A percentile compares a stretch with the other conserved stretches of the same genome.
Evolutionary conservation across 2,888 invertebrate species (phyloP).

Genomic region (Capitulum mitella): DNA sequence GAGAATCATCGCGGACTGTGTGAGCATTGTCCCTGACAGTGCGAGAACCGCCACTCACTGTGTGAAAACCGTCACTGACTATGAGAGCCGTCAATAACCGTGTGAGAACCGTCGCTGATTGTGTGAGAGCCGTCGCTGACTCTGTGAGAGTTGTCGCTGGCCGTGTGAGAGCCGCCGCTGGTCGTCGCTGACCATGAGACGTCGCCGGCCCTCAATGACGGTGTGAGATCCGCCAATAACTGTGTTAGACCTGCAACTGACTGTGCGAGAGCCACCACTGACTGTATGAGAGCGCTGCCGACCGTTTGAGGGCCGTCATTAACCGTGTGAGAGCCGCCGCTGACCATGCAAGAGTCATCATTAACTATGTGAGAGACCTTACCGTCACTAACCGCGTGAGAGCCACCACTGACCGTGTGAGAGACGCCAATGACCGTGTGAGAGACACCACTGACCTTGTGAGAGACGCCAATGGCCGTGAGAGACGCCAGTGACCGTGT

Average conservation of each 20-base stretch:
- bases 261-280: background rate
- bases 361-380: background rate
- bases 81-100: background rate
- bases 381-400: background rate
- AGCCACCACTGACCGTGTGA: background rate
- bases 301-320: too few species aligned
- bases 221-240: background rate
- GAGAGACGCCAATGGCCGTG: background rate
- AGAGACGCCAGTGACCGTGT: background rate
- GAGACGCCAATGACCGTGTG: background rate
- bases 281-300: background rate
- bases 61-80: background rate
- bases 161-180: background rate
- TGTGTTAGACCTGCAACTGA: too few species aligned
- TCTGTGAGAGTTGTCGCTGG: too few species aligned
- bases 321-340: conserved; percentile 44
- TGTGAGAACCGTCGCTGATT: background rate
- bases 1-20: background rate
- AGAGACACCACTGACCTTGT: background rate
- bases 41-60: background rate
- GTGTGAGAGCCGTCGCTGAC: background rate
- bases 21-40: background rate
- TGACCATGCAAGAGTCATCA: conserved; percentile 40
- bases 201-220: too few species aligned
- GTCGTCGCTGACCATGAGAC: too few species aligned